Conservation (phyloP, 2,888 invertebrate genomes). For the Mythimna loreyi region DNA sequence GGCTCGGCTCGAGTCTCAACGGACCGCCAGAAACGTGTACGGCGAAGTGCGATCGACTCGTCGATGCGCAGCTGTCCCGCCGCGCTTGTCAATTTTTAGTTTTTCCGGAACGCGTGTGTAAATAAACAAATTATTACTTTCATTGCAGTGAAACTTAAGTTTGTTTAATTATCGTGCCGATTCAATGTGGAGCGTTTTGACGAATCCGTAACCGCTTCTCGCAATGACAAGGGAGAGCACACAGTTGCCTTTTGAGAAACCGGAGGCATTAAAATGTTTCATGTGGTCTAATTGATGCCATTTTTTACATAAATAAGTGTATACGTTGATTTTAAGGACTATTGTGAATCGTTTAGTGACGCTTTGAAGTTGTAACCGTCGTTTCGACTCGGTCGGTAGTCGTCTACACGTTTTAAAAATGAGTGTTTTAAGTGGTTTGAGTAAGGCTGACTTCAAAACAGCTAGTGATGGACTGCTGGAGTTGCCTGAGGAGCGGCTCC, state of each 20-base stretch:
- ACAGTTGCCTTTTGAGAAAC: conserved; percentile 89
- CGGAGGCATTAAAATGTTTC: conserved; percentile 90
- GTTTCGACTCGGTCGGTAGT: conserved; percentile 85
- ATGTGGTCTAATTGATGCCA: conserved; percentile 87
- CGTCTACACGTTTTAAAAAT: conserved; percentile 88
- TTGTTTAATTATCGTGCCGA: conserved; percentile 85
- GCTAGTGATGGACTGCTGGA: conserved; percentile 94
- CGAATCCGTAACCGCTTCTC: conserved; percentile 89
- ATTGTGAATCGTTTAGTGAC: conserved; percentile 88
- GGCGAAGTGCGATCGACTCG: conserved; percentile 91
- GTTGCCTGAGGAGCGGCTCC: conserved; percentile 92
- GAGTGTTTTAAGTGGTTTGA: conserved; percentile 90
- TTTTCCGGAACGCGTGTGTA: conserved; percentile 89
- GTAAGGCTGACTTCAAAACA: conserved; percentile 90
- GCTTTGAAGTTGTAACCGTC: conserved; percentile 79
- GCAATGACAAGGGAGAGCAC: conserved; percentile 90
- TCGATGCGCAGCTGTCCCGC: conserved; percentile 89
- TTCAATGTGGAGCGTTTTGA: conserved; percentile 85
- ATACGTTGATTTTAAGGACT: conserved; percentile 88
- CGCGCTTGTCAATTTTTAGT: conserved; percentile 87
- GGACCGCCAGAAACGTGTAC: conserved; percentile 89
- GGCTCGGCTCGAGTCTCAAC: conserved; percentile 70
- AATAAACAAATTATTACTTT: conserved; percentile 89
- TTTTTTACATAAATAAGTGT: conserved; percentile 87
- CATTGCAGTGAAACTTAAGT: conserved; percentile 87